Evolutionary conservation across 2,113 vertebrate genomes (phyloP).

Genomic region (Oxyruncus cristatus): DNA sequence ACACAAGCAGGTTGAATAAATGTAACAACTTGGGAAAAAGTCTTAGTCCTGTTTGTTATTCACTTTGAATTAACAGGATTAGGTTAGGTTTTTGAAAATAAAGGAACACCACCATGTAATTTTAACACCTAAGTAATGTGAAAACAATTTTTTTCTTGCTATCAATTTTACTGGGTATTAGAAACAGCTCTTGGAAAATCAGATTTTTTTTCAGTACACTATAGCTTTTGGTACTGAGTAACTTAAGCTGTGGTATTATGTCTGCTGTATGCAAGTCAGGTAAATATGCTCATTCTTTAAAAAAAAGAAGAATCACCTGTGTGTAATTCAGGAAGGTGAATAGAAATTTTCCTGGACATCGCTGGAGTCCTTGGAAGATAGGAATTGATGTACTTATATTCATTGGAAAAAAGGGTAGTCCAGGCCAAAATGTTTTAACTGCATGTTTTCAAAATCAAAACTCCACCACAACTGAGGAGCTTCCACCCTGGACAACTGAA

Average conservation of each 20-base stretch:
- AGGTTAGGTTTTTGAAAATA: conserved; percentile 83
- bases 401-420: not conserved
- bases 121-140: conserved; percentile 81
- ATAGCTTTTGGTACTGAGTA: not conserved
- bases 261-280: not conserved
- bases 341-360: not conserved
- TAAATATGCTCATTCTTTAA: not conserved
- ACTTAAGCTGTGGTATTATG: not conserved
- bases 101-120: conserved; percentile 78
- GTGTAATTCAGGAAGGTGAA: not conserved
- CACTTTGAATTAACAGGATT: conserved; percentile 97
- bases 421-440: not conserved
- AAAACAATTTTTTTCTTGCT: conserved; percentile 74
- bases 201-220: not conserved
- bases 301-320: not conserved
- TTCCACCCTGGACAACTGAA: not conserved
- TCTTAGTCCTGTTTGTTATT: conserved; percentile 93
- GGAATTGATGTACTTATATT: not conserved
- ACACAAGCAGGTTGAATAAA: conserved; percentile 94
- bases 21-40: conserved; percentile 90
- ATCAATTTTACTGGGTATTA: conserved; percentile 69
- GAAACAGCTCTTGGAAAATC: conserved; percentile 45
- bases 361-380: not conserved
- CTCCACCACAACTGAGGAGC: not conserved
- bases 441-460: conserved; percentile 23